phyloP scores from a whole-genome alignment of 1,140 invertebrate species.

The Trichogramma pretiosum region DNA sequence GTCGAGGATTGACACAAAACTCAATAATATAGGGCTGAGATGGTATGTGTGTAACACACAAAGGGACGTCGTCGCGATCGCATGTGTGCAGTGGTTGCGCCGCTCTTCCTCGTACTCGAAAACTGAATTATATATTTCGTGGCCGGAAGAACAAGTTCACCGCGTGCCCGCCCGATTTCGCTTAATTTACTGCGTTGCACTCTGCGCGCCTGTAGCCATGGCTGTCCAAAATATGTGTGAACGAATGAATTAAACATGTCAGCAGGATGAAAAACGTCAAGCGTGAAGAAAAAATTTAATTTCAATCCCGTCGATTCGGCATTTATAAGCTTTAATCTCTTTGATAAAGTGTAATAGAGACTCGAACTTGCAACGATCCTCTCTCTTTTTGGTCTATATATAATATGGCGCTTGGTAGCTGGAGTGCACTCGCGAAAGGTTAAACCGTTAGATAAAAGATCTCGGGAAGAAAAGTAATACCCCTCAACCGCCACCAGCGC shows the following conservation, averaged over 20 bases:
- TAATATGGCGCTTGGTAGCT: too few species aligned
- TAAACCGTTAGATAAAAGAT: constrained; percentile 48
- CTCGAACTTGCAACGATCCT: background rate
- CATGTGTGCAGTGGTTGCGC: too few species aligned
- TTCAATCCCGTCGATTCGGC: constrained; percentile 53
- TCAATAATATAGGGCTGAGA: constrained; percentile 33
- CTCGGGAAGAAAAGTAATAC: constrained; percentile 43
- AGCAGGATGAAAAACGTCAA: too few species aligned
- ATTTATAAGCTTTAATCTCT: constrained; percentile 54
- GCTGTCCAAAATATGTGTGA: too few species aligned
- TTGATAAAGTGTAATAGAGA: constrained; percentile 46
- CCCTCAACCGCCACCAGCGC: constrained; percentile 24
- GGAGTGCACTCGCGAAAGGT: constrained; percentile 36
- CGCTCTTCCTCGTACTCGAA: too few species aligned
- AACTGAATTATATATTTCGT: too few species aligned
- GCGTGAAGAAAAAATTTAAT: constrained; percentile 47
- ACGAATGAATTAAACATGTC: too few species aligned
- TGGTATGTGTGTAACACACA: constrained; percentile 21
- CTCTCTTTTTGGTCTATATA: constrained; percentile 13
- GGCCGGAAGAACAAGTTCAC: too few species aligned
- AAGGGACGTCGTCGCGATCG: constrained; percentile 27
- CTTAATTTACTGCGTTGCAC: too few species aligned
- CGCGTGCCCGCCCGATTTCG: too few species aligned
- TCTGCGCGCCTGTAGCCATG: too few species aligned
- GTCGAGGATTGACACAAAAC: constrained; percentile 35